Base-by-base conservation (phyloP, 1,140 invertebrate genomes). In the Sesamia nonagrioides region DNA sequence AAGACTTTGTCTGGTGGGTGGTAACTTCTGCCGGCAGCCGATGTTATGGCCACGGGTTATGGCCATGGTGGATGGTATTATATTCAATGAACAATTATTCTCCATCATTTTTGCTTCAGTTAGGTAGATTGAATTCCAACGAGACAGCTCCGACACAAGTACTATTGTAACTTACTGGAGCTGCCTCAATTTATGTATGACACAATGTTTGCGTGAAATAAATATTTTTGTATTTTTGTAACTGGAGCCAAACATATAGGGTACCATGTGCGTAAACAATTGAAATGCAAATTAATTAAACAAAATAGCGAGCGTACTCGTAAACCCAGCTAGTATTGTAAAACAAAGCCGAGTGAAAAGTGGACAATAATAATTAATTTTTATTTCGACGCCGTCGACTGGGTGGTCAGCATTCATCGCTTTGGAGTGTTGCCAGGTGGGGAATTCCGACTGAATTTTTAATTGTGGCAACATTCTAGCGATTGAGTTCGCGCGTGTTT, bases 361-460 rank as follows among this genome's bases (percentile, higher is more conserved):
- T 79, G 84, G 66, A 78, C 82, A 83, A 88, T 87, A 84, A 87
- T 88, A 88, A 88, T 88, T 88, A 87, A 86, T 87, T 87, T 88
- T 88, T 88, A 88, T 88, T 88, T 77, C 82, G 82, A 77, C 78
- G 80, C 69, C 74, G 68, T 77, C 79, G 35, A 66, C 69, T 50
- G 83, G 79, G 61, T 58, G 54, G 73, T 77, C 80, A 80, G 77
- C 77, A 75, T 77, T 81, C 61, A 84, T 79, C 83, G 78, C 82
- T 86, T 50, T 88, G 87, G 87, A 87, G 81, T 85, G 82, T 83
- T 84, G 87, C 87, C 87, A 88, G 84, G 77, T 84, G 73, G 80
- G 77, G 72, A 72, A 80, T 80, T 82, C 73, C 35, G 79, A 82
- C 83, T 84, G 84, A 84, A 86, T 84, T 84, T 86, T 86, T 86